phyloP scores from a whole-genome alignment of 2,797 vertebrate genomes.

The Thunnus albacares region DNA sequence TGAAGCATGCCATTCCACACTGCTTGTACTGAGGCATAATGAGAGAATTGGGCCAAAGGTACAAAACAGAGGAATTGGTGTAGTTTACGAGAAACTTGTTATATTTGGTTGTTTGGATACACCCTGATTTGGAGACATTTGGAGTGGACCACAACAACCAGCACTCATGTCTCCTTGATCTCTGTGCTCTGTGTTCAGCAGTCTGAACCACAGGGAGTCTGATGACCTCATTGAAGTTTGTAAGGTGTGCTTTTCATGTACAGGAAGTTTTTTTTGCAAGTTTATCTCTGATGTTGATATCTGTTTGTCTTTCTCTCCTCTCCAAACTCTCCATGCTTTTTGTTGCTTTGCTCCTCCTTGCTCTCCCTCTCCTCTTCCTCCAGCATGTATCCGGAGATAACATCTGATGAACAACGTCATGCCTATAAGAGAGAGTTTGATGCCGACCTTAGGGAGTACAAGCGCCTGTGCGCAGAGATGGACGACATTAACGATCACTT shows the following conservation, averaged over 20 bases:
- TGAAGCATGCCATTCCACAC: conserved; percentile 72
- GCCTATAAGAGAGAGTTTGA: conserved; percentile 92
- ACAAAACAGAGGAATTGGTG: conserved; percentile 39
- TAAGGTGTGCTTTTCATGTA: neutral
- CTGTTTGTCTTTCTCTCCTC: neutral
- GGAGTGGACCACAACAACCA: neutral
- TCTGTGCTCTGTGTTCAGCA: neutral
- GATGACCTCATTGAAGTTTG: neutral
- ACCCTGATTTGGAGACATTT: neutral
- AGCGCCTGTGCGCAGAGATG: conserved; percentile 90
- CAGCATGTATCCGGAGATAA: conserved; percentile 90
- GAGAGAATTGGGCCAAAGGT: conserved; percentile 81
- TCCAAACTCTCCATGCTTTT: neutral
- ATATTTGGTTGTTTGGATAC: conserved; percentile 11
- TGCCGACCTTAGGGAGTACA: conserved; percentile 87
- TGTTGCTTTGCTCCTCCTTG: neutral
- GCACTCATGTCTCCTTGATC: neutral
- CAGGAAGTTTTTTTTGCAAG: neutral
- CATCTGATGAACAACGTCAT: conserved; percentile 83
- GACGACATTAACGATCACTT: conserved; percentile 89
- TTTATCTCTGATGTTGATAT: conserved; percentile 2
- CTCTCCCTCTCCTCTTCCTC: neutral
- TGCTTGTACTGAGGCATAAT: conserved; percentile 59
- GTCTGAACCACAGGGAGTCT: neutral
- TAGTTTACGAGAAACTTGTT: conserved; percentile 40